phyloP scores from a whole-genome alignment of 2,113 vertebrate species.

The Myrmecophaga tridactyla region DNA sequence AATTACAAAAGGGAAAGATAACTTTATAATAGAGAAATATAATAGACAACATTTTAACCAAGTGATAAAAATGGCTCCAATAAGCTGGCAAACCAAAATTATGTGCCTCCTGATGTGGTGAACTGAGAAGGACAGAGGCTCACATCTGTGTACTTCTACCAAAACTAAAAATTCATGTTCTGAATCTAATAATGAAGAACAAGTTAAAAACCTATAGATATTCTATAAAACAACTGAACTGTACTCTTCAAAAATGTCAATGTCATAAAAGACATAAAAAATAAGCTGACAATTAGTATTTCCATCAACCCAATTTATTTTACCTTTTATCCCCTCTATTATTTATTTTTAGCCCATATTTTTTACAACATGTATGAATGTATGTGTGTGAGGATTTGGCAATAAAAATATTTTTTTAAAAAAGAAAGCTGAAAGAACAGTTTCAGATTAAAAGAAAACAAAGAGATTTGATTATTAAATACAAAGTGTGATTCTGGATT shows the following conservation, averaged over 20 bases:
- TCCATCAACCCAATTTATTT: no score
- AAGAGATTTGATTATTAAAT: background rate
- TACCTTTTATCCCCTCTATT: no score
- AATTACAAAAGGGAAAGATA: background rate
- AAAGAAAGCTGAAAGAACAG: background rate
- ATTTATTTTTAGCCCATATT: no score
- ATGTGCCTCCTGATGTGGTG: no score
- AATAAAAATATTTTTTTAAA: no score
- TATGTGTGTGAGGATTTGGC: no score
- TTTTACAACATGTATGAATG: no score
- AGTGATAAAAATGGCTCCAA: background rate
- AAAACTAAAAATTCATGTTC: background rate
- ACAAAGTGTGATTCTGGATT: background rate
- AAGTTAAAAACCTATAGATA: background rate
- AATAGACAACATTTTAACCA: background rate
- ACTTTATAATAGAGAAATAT: background rate
- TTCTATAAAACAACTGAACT: background rate
- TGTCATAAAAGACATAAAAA: background rate
- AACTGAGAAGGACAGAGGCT: background rate
- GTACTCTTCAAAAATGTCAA: background rate
- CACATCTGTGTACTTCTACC: background rate
- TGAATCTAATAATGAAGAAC: background rate
- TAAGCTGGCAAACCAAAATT: no score
- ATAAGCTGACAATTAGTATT: no score
- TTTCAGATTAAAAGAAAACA: background rate